Conservation (phyloP, 2,113 vertebrate genomes). For the Silurus meridionalis region DNA sequence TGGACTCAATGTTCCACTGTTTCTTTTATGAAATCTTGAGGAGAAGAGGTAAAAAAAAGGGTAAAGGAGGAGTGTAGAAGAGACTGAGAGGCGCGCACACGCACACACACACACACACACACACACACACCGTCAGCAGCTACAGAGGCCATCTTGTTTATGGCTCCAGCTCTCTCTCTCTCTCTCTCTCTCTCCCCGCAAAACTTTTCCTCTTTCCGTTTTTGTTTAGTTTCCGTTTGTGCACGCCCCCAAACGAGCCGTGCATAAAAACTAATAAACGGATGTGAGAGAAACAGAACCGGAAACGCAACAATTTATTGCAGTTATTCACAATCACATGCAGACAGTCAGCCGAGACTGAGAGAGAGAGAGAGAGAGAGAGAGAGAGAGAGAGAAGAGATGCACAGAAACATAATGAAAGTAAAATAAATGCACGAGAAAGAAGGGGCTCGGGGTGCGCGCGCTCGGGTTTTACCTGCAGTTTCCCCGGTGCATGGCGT, state of each 20-base stretch:
- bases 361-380: not conserved
- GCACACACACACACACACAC: too few relatives aligned
- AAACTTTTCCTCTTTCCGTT: constrained; percentile 39
- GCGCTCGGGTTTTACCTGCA: constrained; percentile 65
- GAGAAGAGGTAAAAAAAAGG: not conserved
- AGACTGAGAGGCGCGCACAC: not conserved
- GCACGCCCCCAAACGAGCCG: not conserved
- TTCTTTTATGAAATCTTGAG: too few relatives aligned
- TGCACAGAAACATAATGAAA: not conserved
- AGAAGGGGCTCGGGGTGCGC: not conserved
- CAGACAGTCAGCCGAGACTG: constrained; percentile 7
- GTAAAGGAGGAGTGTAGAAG: not conserved
- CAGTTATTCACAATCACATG: not conserved
- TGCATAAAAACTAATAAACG: not conserved
- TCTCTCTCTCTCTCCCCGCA: not conserved
- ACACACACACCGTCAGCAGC: constrained; percentile 34
- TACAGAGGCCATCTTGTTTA: constrained; percentile 80
- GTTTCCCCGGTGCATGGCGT: constrained; percentile 64
- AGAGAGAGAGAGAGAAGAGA: not conserved
- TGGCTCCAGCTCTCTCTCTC: constrained; percentile 46
- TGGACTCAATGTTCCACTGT: too few relatives aligned
- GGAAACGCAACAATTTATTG: constrained; percentile 9
- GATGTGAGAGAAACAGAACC: not conserved
- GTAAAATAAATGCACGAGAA: not conserved
- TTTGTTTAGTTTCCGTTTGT: not conserved